Percentiles rank a stretch among this genome's conserved stretches.
phyloP scores from a whole-genome alignment of 2,888 invertebrate genomes.

The Matsumyia berberina region DNA sequence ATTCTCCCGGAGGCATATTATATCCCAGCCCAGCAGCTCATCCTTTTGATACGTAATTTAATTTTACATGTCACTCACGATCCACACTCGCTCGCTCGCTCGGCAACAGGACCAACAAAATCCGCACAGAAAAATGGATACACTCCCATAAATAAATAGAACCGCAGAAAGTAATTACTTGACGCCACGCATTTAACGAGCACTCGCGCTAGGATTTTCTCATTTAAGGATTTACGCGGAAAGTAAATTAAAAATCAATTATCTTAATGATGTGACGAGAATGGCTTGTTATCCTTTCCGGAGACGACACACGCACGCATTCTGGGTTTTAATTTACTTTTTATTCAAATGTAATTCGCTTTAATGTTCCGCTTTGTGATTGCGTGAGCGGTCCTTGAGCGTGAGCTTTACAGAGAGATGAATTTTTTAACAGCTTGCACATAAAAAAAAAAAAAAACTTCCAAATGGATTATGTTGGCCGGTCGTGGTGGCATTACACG shows the following conservation, averaged over 20 bases:
- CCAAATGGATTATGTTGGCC: constrained; percentile 1
- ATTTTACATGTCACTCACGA: constrained; percentile 33
- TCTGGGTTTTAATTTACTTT: constrained; percentile 25
- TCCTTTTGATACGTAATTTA: constrained; percentile 17
- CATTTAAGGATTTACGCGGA: constrained; percentile 47
- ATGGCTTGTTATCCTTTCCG: constrained; percentile 50
- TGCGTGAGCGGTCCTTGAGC: not conserved
- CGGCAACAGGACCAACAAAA: not conserved
- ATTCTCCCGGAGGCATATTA: constrained; percentile 23
- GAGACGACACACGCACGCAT: not conserved
- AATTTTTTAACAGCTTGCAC: constrained; percentile 1
- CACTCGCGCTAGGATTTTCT: constrained; percentile 22
- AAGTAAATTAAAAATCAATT: constrained; percentile 68
- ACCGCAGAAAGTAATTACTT: constrained; percentile 50
- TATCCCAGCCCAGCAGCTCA: not conserved
- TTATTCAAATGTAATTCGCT: constrained; percentile 48
- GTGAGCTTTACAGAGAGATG: constrained; percentile 1
- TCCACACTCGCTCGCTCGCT: not conserved
- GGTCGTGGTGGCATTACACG: not conserved
- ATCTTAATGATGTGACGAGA: constrained; percentile 61
- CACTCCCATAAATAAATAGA: constrained; percentile 33
- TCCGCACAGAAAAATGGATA: not conserved
- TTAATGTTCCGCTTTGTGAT: constrained; percentile 28
- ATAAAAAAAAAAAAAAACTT: constrained; percentile 7
- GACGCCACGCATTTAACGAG: constrained; percentile 46